Base-by-base conservation (phyloP, 1,140 invertebrate genomes). In the Ditylenchus dipsaci region DNA sequence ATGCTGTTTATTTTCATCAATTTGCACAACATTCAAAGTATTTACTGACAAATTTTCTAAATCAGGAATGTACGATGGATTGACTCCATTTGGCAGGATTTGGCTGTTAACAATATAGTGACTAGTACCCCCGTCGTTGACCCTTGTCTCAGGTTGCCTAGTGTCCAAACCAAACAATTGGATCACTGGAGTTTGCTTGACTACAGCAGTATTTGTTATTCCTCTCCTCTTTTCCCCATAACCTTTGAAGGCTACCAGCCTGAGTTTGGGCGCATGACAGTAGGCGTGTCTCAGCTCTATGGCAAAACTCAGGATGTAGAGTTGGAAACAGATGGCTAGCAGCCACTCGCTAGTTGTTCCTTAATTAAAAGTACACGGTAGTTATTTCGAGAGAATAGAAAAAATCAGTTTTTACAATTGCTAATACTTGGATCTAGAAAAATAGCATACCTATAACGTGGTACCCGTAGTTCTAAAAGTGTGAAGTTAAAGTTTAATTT, bases 301-400 rank as follows among this genome's bases (percentile, higher is more conserved):
- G 17, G 75, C 76, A 64, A 78, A 78, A 56, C 66, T 84, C 19
- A 85, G 76, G 76, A 85, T 85, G 69, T 81, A 85, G 26, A 77
- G 60, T 19, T 85, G 76, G 74, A 85, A 85, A 23, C 76, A 71
- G 9, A 84, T 57, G 5, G 84, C 82, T 26, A 84, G 78, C 1
- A 82, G 29, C 84, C 84, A 85, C 68, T 85, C 84, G 19, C 74
- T 73, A 1, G 76, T 66, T 1, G 84, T 84, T 47, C 84, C 84
- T 17, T 43, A 49, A 71, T 57, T 59, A 7, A 56, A 63, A 68
- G 62, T 27, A 69, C 49, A 45, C 43, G n/a, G n/a, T n/a, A 45
- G n/a, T 45, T 45, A 45, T 45, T 45, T 13, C n/a, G 43, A n/a
- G n/a, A n/a, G n/a, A n/a, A n/a, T n/a, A n/a, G n/a, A n/a, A n/a